phyloP scores from a whole-genome alignment of 92 coral and sea anemone species.

The Parazoanthus swiftii region DNA sequence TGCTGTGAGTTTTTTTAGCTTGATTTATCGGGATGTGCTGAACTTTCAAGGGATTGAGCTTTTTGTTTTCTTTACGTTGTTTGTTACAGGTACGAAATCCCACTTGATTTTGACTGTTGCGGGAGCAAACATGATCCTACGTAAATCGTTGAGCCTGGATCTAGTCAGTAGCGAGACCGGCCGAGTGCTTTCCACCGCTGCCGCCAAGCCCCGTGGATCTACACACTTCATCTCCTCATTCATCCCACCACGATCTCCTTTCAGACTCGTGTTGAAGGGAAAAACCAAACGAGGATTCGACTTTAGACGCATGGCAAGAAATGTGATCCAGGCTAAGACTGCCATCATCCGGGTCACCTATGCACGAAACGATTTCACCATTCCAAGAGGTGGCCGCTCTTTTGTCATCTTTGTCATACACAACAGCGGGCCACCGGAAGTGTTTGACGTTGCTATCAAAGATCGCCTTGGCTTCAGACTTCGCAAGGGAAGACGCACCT shows the following conservation, averaged over 20 bases:
- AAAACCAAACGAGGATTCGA: constrained; percentile 62
- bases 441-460: constrained; percentile 63
- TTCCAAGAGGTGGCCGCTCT: constrained; percentile 59
- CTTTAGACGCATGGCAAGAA: constrained; percentile 66
- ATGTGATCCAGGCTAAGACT: constrained; percentile 56
- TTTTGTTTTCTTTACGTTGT: background rate
- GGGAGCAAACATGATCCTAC: constrained; percentile 58
- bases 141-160: constrained; percentile 57
- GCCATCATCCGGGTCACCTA: constrained; percentile 63
- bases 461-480: constrained; percentile 62
- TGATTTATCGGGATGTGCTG: too few species aligned
- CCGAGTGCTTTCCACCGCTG: constrained; percentile 28
- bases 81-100: constrained; percentile 54
- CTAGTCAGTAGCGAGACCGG: constrained; percentile 49
- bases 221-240: constrained; percentile 69
- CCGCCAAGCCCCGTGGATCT: constrained; percentile 57
- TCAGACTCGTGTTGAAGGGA: constrained; percentile 70
- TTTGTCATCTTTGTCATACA: constrained; percentile 64
- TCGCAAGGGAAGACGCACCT: constrained; percentile 42
- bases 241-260: constrained; percentile 66
- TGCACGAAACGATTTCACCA: constrained; percentile 72
- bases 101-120: constrained; percentile 70
- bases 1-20: too few species aligned
- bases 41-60: too few species aligned
- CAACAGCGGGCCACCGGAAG: constrained; percentile 74